A percentile compares a stretch with the other conserved stretches of the same genome.
phyloP scores from a whole-genome alignment of 2,888 invertebrate species.

The Xylocampa areola region DNA sequence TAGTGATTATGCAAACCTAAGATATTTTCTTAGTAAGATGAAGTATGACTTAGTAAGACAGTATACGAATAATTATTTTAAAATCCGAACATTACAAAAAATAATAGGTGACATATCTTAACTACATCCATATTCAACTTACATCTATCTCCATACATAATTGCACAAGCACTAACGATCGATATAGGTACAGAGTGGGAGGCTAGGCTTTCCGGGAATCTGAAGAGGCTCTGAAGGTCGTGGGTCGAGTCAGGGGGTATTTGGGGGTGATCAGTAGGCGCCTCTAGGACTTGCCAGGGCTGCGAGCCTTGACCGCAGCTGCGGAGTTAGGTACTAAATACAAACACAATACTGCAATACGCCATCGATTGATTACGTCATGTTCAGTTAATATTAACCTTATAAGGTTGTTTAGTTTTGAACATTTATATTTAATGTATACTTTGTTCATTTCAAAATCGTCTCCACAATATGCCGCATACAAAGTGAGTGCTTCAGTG shows the following conservation, averaged over 20 bases:
- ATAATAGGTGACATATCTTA: not conserved
- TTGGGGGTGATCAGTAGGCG: slow-evolving; percentile 34
- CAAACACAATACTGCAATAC: too few relatives aligned
- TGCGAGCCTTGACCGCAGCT: slow-evolving; percentile 12
- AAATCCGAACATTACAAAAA: too few relatives aligned
- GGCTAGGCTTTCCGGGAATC: slow-evolving; percentile 27
- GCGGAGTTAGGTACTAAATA: slow-evolving; percentile 12
- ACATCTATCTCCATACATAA: not conserved
- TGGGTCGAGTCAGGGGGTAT: slow-evolving; percentile 27
- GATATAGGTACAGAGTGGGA: slow-evolving; percentile 33
- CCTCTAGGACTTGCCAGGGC: slow-evolving; percentile 39
- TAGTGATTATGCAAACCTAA: too few relatives aligned
- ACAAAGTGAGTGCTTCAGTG: too few relatives aligned
- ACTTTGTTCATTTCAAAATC: too few relatives aligned
- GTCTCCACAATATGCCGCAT: too few relatives aligned
- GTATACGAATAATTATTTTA: too few relatives aligned
- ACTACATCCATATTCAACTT: not conserved
- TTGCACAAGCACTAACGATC: slow-evolving; percentile 22
- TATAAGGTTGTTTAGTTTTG: too few relatives aligned
- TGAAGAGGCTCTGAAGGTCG: slow-evolving; percentile 25
- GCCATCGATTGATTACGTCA: slow-evolving; percentile 1
- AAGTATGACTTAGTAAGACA: too few relatives aligned
- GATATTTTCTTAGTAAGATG: too few relatives aligned
- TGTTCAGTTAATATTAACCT: not conserved
- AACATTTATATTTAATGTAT: too few relatives aligned